Conservation (phyloP, 2,113 vertebrate species). For the Sinosuthora webbiana region DNA sequence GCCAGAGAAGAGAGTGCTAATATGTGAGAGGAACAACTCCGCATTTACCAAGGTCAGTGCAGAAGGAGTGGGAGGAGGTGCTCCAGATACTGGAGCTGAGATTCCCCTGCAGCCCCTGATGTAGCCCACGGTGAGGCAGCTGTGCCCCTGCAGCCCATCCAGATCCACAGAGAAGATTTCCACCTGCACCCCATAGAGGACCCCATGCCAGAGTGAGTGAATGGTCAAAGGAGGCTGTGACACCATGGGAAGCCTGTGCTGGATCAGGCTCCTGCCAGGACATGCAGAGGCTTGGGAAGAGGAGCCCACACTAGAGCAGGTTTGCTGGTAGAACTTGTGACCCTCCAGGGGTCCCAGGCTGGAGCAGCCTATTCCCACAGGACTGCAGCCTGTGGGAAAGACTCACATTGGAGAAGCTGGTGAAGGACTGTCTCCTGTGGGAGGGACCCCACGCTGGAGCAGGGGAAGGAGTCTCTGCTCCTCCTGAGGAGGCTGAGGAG, state of each 20-base stretch:
- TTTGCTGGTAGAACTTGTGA: not conserved
- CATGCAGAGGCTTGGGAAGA: accelerated
- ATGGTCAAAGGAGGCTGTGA: not conserved
- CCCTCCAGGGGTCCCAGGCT: accelerated
- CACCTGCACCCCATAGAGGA: not conserved
- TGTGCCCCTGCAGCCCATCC: not conserved
- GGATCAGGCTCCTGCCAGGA: not conserved
- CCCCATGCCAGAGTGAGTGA: accelerated
- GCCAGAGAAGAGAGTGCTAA: not conserved
- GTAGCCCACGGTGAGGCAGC: not conserved
- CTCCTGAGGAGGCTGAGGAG: not conserved
- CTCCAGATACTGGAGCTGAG: not conserved
- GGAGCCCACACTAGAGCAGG: not conserved
- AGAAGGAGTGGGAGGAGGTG: not conserved
- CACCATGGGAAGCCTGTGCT: too few species aligned
- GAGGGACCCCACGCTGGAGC: not conserved
- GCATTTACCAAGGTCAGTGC: not conserved
- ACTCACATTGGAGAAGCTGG: accelerated
- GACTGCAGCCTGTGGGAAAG: not conserved
- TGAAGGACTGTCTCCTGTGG: too few species aligned
- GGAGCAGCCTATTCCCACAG: not conserved
- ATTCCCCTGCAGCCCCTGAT: not conserved
- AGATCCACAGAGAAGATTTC: not conserved
- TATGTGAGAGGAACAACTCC: not conserved
- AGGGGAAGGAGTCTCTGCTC: not conserved